Base-by-base conservation (phyloP, 2,888 invertebrate species). In the Oscheius onirici region DNA sequence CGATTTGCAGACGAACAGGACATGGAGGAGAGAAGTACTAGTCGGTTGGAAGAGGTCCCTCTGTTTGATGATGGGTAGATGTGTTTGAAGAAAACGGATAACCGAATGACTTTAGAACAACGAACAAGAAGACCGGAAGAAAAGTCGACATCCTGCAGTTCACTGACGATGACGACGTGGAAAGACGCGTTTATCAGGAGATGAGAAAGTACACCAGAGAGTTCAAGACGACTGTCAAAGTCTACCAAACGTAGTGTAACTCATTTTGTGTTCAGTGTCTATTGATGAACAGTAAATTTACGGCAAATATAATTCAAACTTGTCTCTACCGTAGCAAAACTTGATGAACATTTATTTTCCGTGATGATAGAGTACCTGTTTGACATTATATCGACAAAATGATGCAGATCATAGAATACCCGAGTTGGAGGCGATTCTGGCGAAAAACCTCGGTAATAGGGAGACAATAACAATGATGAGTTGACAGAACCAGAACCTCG, bases 1-100 rank as follows among this genome's bases (percentile, higher is more conserved):
- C 72, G 75, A 55, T 78, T 78, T 24, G 80, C 80, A 5, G 86
- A 86, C 58, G 86, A 86, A 66, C 80, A 76, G 66, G 80, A 82
- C 69, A 61, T 79, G 26, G 82, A 80, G 54, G 82, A 82, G 24
- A 20, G 80, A 41, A 80, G 80, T 52, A 61, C 77, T 22, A 75
- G 77, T 5, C 57, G 80, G 26, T 52, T 72, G 43, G 82, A 82
- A 26, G 80, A 80, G 41, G 57, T 73, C 11, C 74, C 79, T 5
- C 63, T 75, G 11, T 8, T 76, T 2, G 79, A 73, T 49, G 57
- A 73, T 49, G 57, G 52, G 73, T 73, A 46, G 15, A 10, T 8
- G 26, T 13, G 0, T 17, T 57, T 26, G n/a, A n/a, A n/a, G n/a
- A n/a, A n/a, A n/a, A n/a, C n/a, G n/a, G n/a, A n/a, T n/a, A n/a